phyloP scores from a whole-genome alignment of 92 coral and sea anemone genomes.

The Epizoanthus scotinus region DNA sequence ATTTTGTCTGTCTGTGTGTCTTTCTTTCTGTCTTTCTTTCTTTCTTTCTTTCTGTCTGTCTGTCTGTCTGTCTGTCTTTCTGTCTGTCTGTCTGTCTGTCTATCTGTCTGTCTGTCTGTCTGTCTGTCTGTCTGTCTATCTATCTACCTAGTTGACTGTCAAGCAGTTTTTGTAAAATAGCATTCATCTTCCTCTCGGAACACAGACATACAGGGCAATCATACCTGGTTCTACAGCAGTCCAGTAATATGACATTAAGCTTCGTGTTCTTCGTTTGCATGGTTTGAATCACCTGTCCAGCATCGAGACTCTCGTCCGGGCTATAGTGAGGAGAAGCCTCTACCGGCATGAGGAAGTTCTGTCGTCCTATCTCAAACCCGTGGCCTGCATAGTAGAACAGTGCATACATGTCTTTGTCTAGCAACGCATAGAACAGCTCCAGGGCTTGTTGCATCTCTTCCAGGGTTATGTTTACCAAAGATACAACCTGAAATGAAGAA shows the following conservation, averaged over 20 bases:
- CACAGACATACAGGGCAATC: neutral
- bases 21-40: no score
- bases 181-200: no score
- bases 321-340: constrained; percentile 68
- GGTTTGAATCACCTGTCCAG: constrained; percentile 68
- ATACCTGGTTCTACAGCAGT: constrained; percentile 95
- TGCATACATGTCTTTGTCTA: constrained; percentile 86
- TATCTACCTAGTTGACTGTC: no score
- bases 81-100: no score
- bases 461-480: constrained; percentile 85
- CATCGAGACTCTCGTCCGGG: constrained; percentile 67
- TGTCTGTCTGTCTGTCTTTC: no score
- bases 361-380: constrained; percentile 80
- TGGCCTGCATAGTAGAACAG: constrained; percentile 97
- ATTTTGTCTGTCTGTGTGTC: no score
- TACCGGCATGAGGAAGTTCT: constrained; percentile 91
- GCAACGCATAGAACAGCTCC: constrained; percentile 62
- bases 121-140: no score
- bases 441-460: constrained; percentile 86
- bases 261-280: constrained; percentile 84
- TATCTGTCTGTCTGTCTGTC: no score
- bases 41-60: no score
- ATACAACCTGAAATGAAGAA: constrained; percentile 69
- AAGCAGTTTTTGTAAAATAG: neutral
- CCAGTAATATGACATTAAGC: constrained; percentile 79